These are phyloP conservation scores for Xyliphius kryptos DNA, from an alignment of 2,113 vertebrate genomes.

Conservation along the genomic window DNA sequence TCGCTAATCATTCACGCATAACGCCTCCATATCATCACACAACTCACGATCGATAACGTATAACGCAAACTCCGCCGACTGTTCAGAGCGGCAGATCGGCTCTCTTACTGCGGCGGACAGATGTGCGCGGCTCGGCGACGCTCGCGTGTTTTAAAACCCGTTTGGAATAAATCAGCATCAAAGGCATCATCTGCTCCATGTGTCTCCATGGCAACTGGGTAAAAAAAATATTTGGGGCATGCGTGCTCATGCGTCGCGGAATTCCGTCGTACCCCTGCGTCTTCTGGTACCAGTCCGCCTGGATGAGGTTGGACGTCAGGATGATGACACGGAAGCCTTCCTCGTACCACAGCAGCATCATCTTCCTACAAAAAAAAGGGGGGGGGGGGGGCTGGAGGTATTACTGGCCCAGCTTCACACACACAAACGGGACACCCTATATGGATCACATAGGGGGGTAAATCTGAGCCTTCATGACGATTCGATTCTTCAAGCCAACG, in stretches of 20 bases:
- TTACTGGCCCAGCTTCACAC: background rate
- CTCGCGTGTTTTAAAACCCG: conserved; percentile 11
- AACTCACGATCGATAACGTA: no score
- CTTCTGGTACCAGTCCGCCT: conserved; percentile 94
- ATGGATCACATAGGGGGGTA: no score
- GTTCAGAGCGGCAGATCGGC: no score
- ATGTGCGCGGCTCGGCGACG: background rate
- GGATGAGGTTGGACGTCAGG: conserved; percentile 91
- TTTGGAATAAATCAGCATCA: conserved; percentile 33
- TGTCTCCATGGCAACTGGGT: conserved; percentile 43
- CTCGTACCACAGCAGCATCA: conserved; percentile 92
- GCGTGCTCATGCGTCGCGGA: background rate
- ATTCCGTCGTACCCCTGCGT: conserved; percentile 82
- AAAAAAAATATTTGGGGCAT: conserved; percentile 20
- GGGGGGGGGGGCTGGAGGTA: background rate
- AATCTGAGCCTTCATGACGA: no score
- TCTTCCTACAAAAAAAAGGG: conserved; percentile 72
- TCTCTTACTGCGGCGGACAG: no score
- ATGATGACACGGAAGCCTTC: conserved; percentile 94
- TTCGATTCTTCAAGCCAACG: no score
- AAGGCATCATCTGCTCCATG: conserved; percentile 27
- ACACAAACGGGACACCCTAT: no score
- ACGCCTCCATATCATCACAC: no score
- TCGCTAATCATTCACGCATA: no score
- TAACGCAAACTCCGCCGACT: no score